Conservation (phyloP, 2,888 invertebrate genomes). For the Bedellia somnulentella region DNA sequence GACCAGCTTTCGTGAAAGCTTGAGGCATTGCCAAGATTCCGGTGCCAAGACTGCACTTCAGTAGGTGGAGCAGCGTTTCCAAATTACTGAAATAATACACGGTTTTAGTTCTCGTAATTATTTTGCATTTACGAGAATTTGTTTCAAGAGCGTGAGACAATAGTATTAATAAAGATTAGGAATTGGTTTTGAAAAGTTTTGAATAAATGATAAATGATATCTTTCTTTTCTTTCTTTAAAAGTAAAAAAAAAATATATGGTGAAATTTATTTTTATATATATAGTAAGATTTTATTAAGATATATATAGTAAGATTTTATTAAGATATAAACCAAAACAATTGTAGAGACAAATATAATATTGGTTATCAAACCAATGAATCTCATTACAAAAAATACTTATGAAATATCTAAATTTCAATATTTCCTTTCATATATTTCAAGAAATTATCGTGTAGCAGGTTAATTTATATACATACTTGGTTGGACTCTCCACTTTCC, state of each 20-base stretch:
- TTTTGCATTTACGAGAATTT: background rate
- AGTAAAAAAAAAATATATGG: background rate
- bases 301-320: background rate
- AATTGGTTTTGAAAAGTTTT: too few relatives aligned
- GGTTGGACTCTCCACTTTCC: constrained; percentile 67
- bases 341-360: background rate
- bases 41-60: constrained; percentile 91
- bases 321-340: background rate
- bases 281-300: background rate
- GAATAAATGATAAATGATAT: background rate
- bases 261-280: background rate
- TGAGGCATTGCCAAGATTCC: constrained; percentile 94
- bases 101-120: background rate
- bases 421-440: too few relatives aligned
- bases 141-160: too few relatives aligned
- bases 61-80: constrained; percentile 81
- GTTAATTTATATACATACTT: constrained; percentile 46
- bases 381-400: constrained; percentile 7
- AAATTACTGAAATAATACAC: constrained; percentile 62
- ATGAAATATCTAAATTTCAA: constrained; percentile 7
- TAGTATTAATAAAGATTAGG: too few relatives aligned
- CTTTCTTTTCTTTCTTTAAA: background rate
- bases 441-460: too few relatives aligned
- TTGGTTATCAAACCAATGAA: background rate
- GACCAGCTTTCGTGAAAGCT: constrained; percentile 85